Base-by-base conservation (phyloP, 2,888 invertebrate genomes). In the Willowsia nigromaculata region DNA sequence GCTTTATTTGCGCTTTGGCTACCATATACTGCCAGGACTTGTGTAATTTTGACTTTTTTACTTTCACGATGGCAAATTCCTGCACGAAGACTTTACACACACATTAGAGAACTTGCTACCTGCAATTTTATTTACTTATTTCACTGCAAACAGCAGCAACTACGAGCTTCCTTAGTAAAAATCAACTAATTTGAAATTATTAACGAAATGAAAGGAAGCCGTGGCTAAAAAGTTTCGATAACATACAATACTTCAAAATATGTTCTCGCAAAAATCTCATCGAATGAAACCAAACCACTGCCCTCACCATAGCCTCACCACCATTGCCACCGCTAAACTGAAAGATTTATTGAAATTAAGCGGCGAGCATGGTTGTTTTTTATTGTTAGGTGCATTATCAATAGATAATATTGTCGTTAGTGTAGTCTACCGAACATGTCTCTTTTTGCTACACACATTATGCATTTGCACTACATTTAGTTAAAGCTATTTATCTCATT, bases 21-120 rank as follows among this genome's bases (percentile, higher is more conserved):
- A 56, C 33, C 33, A 33, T 78, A n/a, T n/a, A 33, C 18, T 37
- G 18, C 30, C 22, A 37, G 9, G 11, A 37, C 56, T 78, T 3
- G 78, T 30, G 33, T 53, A 56, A 18, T 78, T 78, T 56, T 53
- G 84, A 40, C 53, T 87, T 81, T 82, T 82, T 87, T 74, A 87
- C 87, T 87, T 87, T 87, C 87, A 82, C 82, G 62, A 81, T 27
- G 40, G 33, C 53, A 62, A 87, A 80, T 82, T 87, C 82, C 74
- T 78, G 56, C 62, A 85, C 78, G 76, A 76, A 76, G 22, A 30
- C 15, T 18, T 30, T 53, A 22, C 22, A 5, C 5, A 65, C 65
- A 30, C 33, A 33, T 33, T 68, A 1, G 22, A 71, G 43, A 40
- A n/a, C 15, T 33, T 30, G 37, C 18, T 43, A 71, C 27, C 27